These are phyloP conservation scores for Microplitis mediator DNA, from an alignment of 1,140 invertebrate species.

Conservation along the genomic window DNA sequence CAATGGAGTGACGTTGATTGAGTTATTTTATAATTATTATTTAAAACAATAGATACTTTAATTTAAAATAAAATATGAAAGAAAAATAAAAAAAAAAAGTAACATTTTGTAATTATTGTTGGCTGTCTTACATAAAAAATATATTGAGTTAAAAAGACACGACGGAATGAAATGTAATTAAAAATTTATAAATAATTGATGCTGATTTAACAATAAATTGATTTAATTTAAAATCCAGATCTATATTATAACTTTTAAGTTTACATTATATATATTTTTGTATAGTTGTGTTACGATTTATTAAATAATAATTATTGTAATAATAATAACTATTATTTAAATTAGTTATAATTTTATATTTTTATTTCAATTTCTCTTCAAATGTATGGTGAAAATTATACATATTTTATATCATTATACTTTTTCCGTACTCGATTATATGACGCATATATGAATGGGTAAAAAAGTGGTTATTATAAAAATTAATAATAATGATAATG, in stretches of 20 bases:
- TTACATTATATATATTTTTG: neutral
- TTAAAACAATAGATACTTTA: too few species aligned
- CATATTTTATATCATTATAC: neutral
- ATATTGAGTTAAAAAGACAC: too few species aligned
- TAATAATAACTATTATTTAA: neutral
- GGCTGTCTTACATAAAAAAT: too few species aligned
- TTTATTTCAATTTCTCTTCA: neutral
- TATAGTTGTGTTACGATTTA: neutral
- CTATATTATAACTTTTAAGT: neutral
- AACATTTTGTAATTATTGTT: too few species aligned
- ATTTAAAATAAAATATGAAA: too few species aligned
- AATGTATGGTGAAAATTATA: neutral
- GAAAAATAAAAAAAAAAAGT: too few species aligned
- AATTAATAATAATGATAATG: neutral
- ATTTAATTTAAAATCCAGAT: neutral
- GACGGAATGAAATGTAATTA: too few species aligned
- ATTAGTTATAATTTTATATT: neutral
- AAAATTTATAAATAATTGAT: too few species aligned
- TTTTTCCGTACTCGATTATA: neutral
- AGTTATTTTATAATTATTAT: too few species aligned
- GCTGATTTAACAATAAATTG: too few species aligned
- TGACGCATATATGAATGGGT: neutral
- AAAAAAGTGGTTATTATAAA: neutral
- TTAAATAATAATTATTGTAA: neutral
- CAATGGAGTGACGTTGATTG: neutral